Conservation (phyloP, 2,113 vertebrate genomes). For the Montifringilla adamsi region DNA sequence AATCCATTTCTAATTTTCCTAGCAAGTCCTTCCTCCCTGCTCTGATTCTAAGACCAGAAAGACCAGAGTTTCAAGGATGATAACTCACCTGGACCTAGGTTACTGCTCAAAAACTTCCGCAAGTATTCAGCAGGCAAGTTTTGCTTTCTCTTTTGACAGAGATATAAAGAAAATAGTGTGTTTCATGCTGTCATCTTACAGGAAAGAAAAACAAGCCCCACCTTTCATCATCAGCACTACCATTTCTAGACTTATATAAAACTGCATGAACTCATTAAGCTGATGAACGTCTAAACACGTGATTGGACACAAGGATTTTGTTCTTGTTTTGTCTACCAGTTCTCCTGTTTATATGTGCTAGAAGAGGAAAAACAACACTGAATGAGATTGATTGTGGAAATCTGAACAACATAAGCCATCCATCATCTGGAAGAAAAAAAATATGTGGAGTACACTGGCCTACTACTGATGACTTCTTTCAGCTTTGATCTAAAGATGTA, state of each 20-base stretch:
- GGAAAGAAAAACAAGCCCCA: slow-evolving; percentile 30
- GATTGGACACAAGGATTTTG: slow-evolving; percentile 70
- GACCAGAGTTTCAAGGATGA: slow-evolving; percentile 52
- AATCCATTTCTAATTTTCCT: slow-evolving; percentile 70
- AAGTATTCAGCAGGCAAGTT: slow-evolving; percentile 56
- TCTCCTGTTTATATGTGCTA: slow-evolving; percentile 69
- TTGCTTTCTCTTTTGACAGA: slow-evolving; percentile 66
- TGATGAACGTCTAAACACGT: slow-evolving; percentile 68
- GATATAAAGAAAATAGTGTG: slow-evolving; percentile 59
- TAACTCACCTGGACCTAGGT: slow-evolving; percentile 29
- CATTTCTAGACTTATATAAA: slow-evolving; percentile 59
- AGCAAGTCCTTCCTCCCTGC: slow-evolving; percentile 47
- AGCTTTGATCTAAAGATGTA: slow-evolving; percentile 82
- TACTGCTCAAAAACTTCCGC: slow-evolving; percentile 62
- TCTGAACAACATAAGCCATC: slow-evolving; percentile 60
- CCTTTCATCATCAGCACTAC: slow-evolving; percentile 67
- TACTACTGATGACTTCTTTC: slow-evolving; percentile 85
- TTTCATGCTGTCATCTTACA: slow-evolving; percentile 67
- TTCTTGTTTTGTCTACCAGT: slow-evolving; percentile 74
- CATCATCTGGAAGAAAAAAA: slow-evolving; percentile 62
- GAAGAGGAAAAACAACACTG: slow-evolving; percentile 66
- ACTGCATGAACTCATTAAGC: slow-evolving; percentile 74
- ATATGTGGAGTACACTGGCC: slow-evolving; percentile 74
- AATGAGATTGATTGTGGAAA: slow-evolving; percentile 68
- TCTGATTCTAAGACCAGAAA: slow-evolving; percentile 38